Evolutionary conservation across 1,140 invertebrate species (phyloP).

Genomic region (Drosophila takahashii): DNA sequence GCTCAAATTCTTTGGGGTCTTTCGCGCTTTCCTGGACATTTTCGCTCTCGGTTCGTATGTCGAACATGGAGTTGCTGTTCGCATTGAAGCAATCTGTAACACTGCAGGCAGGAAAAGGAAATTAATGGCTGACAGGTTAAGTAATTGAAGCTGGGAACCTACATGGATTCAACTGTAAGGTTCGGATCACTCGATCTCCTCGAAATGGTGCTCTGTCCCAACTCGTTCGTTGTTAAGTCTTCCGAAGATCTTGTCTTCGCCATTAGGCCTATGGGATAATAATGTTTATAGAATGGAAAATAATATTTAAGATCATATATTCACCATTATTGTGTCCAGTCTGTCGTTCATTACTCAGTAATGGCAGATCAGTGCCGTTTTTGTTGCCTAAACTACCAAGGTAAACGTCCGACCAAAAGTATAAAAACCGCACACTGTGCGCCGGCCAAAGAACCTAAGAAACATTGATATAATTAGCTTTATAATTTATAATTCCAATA

Average conservation of each 20-base stretch:
- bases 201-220: conserved; percentile 86
- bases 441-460: conserved; percentile 91
- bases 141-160: conserved; percentile 45
- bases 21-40: conserved; percentile 22
- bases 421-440: conserved; percentile 92
- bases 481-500: background rate
- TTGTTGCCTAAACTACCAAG: conserved; percentile 86
- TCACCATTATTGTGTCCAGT: conserved; percentile 81
- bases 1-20: conserved; percentile 28
- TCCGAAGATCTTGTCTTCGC: conserved; percentile 93
- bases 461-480: background rate
- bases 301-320: background rate
- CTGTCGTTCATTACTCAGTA: conserved; percentile 81
- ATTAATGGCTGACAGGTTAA: background rate
- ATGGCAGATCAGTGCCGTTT: conserved; percentile 73
- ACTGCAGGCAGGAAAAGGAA: conserved; percentile 18
- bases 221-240: conserved; percentile 89
- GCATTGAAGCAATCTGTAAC: conserved; percentile 62
- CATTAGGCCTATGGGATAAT: conserved; percentile 85
- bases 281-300: background rate
- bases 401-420: conserved; percentile 94
- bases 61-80: conserved; percentile 73
- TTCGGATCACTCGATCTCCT: conserved; percentile 93
- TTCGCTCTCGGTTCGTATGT: conserved; percentile 54
- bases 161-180: conserved; percentile 89